These are phyloP conservation scores for Nowickia ferox DNA, from an alignment of 2,888 invertebrate species.

Conservation along the genomic window DNA sequence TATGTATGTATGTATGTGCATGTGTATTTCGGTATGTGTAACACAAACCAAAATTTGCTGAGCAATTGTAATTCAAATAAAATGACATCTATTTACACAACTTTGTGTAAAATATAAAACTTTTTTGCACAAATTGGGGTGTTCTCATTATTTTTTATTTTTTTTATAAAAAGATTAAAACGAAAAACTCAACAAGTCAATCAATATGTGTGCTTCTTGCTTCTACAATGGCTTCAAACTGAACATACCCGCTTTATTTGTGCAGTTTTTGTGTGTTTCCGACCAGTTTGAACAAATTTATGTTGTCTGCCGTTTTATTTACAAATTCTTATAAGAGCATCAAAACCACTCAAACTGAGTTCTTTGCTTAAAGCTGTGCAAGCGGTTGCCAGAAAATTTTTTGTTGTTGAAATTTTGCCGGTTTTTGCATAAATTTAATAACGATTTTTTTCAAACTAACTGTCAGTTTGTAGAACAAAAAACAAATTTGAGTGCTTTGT, in stretches of 20 bases:
- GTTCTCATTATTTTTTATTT: neutral
- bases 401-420: too few species aligned
- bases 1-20: neutral
- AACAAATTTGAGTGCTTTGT: too few species aligned
- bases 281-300: conserved; percentile 49
- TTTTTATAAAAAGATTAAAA: neutral
- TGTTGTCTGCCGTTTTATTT: conserved; percentile 1
- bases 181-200: neutral
- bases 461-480: too few species aligned
- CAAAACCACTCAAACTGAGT: neutral
- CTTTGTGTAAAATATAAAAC: neutral
- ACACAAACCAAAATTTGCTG: too few species aligned
- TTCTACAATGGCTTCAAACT: conserved; percentile 1
- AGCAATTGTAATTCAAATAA: neutral
- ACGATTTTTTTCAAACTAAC: too few species aligned
- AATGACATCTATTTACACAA: neutral
- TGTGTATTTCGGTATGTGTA: too few species aligned
- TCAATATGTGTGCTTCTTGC: neutral
- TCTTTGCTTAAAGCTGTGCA: neutral
- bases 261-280: conserved; percentile 30
- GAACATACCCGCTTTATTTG: conserved; percentile 26
- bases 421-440: too few species aligned
- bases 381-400: neutral
- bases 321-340: neutral
- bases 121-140: conserved; percentile 25